Base-by-base conservation (phyloP, 2,888 invertebrate species). In the Liopterus haemorrhoidalis region DNA sequence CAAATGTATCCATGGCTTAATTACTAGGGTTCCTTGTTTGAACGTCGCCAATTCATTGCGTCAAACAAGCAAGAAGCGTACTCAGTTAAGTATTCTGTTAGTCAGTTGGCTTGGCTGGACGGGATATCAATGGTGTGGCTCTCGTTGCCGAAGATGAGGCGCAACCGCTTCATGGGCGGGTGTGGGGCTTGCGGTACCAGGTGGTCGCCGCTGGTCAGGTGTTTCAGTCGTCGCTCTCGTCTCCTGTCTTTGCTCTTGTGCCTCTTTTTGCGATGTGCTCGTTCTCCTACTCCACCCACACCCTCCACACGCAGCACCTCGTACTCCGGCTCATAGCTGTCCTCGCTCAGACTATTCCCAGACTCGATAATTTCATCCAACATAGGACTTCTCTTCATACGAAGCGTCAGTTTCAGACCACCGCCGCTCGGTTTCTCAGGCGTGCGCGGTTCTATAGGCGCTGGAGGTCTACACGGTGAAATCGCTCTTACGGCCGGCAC, bases 101-200 rank as follows among this genome's bases (percentile, higher is more conserved):
- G 55, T 58, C 59, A 63, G 67, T 74, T 75, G 62, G 74, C 71
- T 60, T 78, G 72, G 70, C 78, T 79, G 71, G 83, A 76, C 68
- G 90, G 88, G 72, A 91, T 79, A 73, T 90, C 85, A 64, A 90
- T 90, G 63, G 87, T 89, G 63, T 82, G 85, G 62, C 86, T 85
- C 68, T 91, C 91, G 66, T 89, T 88, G 57, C 91, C 90, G 61
- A 91, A 85, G 60, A 88, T 89, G 61, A 92, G 74, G 62, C 87
- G 79, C 65, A 92, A 73, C 61, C 91, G 79, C 70, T 91, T 92
- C 78, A 85, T 83, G 38, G 84, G 81, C 52, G 82, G 83, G 59
- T 79, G 74, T 54, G n/a, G n/a, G n/a, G n/a, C n/a, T n/a, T n/a
- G n/a, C n/a, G 76, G 75, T 65, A 70, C 70, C 62, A 72, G 66